These are phyloP conservation scores for Drosophila lutescens DNA, from an alignment of 2,888 invertebrate species.

Conservation along the genomic window DNA sequence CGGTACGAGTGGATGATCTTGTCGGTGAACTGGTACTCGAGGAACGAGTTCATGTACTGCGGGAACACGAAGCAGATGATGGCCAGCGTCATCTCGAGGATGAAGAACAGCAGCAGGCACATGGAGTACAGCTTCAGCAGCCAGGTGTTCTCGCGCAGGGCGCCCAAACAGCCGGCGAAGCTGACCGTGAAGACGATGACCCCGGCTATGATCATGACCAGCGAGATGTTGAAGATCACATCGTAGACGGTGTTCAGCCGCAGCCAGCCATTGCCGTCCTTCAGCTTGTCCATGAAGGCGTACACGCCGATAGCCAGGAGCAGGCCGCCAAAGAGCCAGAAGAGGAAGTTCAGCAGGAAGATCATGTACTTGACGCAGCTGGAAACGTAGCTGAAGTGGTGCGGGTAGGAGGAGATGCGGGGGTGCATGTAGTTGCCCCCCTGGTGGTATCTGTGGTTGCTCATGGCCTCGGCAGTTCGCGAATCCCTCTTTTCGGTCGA, in stretches of 20 bases:
- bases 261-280: constrained; percentile 93
- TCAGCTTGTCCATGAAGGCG: constrained; percentile 94
- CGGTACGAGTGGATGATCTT: constrained; percentile 96
- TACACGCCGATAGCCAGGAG: constrained; percentile 94
- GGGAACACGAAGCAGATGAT: constrained; percentile 97
- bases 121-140: constrained; percentile 96
- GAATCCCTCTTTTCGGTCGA: not conserved
- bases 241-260: constrained; percentile 94
- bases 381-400: constrained; percentile 84
- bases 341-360: constrained; percentile 84
- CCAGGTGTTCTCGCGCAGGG: constrained; percentile 93
- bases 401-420: constrained; percentile 77
- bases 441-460: constrained; percentile 83
- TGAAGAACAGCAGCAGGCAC: constrained; percentile 93
- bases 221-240: constrained; percentile 94
- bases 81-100: constrained; percentile 95
- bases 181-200: constrained; percentile 96
- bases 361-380: constrained; percentile 84
- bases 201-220: constrained; percentile 95
- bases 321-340: constrained; percentile 94
- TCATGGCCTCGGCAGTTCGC: constrained; percentile 59
- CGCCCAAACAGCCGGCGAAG: constrained; percentile 95
- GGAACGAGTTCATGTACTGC: constrained; percentile 92
- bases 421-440: constrained; percentile 81
- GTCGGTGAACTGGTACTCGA: constrained; percentile 95